phyloP scores from a whole-genome alignment of 2,113 vertebrate species.

The Strix aluco region DNA sequence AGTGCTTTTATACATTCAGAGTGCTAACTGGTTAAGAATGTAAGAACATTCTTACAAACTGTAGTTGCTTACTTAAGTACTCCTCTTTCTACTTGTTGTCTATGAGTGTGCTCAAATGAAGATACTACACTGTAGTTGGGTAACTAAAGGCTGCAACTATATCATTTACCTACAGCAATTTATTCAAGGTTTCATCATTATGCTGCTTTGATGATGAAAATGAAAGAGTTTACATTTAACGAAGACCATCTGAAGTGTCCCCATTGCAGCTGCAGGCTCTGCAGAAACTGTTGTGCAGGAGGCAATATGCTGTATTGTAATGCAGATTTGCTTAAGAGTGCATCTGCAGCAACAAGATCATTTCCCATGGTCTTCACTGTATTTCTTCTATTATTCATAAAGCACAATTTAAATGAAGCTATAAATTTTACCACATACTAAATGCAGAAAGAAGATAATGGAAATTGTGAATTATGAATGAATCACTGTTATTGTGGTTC shows the following conservation, averaged over 20 bases:
- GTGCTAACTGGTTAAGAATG: not conserved
- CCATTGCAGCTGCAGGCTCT: conserved; percentile 71
- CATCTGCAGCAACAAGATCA: conserved; percentile 68
- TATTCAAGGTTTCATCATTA: conserved; percentile 60
- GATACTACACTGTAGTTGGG: not conserved
- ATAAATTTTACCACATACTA: conserved; percentile 82
- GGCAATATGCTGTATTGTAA: conserved; percentile 67
- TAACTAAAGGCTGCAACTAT: conserved; percentile 47
- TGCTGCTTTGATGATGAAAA: conserved; percentile 74
- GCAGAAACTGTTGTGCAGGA: not conserved
- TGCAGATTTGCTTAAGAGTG: conserved; percentile 72
- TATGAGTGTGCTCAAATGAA: not conserved
- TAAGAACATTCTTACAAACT: not conserved
- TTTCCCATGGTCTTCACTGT: conserved; percentile 80
- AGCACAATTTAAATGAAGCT: conserved; percentile 85
- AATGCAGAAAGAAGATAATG: conserved; percentile 82
- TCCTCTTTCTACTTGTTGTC: not conserved
- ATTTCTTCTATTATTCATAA: conserved; percentile 87
- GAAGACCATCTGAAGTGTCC: conserved; percentile 73
- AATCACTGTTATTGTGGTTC: conserved; percentile 83
- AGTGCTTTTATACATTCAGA: not conserved
- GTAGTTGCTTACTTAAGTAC: not conserved
- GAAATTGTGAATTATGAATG: conserved; percentile 88
- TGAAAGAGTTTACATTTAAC: conserved; percentile 65
- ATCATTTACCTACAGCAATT: conserved; percentile 66